These are phyloP conservation scores for Halisarca cf. caerulea DNA, from an alignment of 37 sponge, comb jelly and placozoan genomes.

Conservation along the genomic window DNA sequence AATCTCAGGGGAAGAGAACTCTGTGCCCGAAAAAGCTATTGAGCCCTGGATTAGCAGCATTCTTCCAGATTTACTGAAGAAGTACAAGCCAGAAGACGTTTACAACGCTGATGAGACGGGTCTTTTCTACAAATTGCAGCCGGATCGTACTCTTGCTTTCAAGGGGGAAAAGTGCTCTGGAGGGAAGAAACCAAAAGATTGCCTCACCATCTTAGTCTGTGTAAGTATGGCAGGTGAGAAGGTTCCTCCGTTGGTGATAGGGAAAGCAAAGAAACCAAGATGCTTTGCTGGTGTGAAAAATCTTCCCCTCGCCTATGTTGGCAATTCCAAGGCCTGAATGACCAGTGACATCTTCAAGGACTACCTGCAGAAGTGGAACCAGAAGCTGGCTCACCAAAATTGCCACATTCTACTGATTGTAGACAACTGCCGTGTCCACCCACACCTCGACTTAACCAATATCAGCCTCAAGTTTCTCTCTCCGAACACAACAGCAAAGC, in stretches of 20 bases:
- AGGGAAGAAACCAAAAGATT: slow-evolving; percentile 26
- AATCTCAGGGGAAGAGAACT: too few species aligned
- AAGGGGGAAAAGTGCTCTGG: slow-evolving; percentile 10
- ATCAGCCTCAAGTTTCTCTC: slow-evolving; percentile 11
- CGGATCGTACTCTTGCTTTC: not conserved
- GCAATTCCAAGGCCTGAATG: slow-evolving; percentile 40
- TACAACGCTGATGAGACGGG: slow-evolving; percentile 22
- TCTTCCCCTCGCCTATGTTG: slow-evolving; percentile 9
- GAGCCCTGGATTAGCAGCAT: too few species aligned
- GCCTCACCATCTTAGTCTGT: slow-evolving; percentile 21
- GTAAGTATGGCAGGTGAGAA: slow-evolving; percentile 23
- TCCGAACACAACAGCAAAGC: slow-evolving; percentile 28
- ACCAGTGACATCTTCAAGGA: slow-evolving; percentile 11
- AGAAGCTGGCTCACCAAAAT: not conserved
- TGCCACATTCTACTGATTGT: slow-evolving; percentile 1
- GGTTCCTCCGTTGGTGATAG: slow-evolving; percentile 13
- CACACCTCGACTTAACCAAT: not conserved
- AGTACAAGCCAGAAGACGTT: slow-evolving; percentile 1
- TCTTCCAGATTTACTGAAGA: not conserved
- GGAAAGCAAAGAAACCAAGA: slow-evolving; percentile 9
- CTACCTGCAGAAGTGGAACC: not conserved
- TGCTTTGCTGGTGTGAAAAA: slow-evolving; percentile 6
- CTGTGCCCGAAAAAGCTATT: too few species aligned
- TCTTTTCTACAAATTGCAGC: slow-evolving; percentile 4
- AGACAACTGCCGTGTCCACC: slow-evolving; percentile 39